Percentiles rank a stretch among this genome's conserved stretches.
phyloP scores from a whole-genome alignment of 2,888 invertebrate species.

The Seira sanloemensis region DNA sequence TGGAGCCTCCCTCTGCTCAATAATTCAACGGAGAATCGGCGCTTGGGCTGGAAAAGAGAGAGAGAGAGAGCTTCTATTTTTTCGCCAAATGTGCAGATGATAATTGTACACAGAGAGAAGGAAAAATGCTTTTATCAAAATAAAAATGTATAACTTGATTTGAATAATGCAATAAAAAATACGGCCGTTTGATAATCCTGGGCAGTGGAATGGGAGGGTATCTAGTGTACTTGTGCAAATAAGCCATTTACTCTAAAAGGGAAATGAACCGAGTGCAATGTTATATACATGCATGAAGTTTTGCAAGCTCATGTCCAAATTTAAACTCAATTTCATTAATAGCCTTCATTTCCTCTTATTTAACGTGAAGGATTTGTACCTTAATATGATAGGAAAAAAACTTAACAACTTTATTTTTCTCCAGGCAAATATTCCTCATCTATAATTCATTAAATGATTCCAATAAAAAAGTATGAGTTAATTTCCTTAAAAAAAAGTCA shows the following conservation, averaged over 20 bases:
- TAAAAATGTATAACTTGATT: constrained; percentile 1
- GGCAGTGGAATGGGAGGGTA: not conserved
- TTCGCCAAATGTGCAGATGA: not conserved
- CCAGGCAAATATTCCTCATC: constrained; percentile 43
- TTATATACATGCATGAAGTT: constrained; percentile 6
- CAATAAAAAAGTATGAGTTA: constrained; percentile 23
- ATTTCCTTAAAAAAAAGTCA: not conserved
- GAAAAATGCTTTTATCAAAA: not conserved
- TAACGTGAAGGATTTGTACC: not conserved
- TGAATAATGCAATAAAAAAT: not conserved
- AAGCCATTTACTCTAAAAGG: constrained; percentile 52
- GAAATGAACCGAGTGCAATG: not conserved
- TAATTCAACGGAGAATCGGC: constrained; percentile 43
- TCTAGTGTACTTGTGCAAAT: constrained; percentile 36
- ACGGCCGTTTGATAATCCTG: not conserved
- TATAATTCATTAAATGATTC: constrained; percentile 57
- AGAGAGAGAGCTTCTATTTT: no score
- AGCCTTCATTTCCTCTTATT: not conserved
- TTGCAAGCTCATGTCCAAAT: constrained; percentile 1
- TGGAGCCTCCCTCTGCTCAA: constrained; percentile 40
- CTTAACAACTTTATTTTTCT: constrained; percentile 57
- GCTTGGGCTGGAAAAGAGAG: not conserved
- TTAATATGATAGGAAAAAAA: not conserved
- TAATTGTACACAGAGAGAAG: not conserved
- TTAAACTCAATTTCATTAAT: not conserved